Conservation (phyloP, 2,113 vertebrate genomes). For the Mesoclemmys tuberculata region DNA sequence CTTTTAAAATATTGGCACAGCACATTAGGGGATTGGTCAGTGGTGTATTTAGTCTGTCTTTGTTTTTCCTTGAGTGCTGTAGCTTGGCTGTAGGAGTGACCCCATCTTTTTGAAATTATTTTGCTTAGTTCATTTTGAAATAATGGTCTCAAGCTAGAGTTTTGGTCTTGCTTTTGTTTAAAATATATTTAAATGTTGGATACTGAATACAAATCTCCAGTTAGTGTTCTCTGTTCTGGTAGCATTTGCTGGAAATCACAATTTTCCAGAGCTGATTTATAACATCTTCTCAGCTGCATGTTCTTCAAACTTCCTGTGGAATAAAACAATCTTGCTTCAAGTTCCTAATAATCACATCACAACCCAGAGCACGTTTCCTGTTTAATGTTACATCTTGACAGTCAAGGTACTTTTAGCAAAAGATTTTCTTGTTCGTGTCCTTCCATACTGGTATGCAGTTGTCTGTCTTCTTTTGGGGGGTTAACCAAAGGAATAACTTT, state of each 20-base stretch:
- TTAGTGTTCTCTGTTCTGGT: background rate
- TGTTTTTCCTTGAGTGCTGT: background rate
- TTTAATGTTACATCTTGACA: background rate
- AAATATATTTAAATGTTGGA: fast-evolving
- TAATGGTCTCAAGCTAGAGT: background rate
- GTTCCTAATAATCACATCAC: background rate
- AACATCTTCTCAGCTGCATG: background rate
- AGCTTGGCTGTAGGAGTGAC: background rate
- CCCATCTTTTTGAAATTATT: background rate
- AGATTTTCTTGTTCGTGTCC: background rate
- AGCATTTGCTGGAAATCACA: background rate
- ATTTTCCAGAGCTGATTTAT: background rate
- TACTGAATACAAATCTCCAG: background rate
- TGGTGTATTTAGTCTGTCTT: background rate
- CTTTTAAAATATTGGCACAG: background rate
- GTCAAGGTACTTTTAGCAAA: background rate
- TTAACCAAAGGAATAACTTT: background rate
- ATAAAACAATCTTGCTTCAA: background rate
- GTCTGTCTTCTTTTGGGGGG: background rate
- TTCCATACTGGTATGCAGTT: fast-evolving
- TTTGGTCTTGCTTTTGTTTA: background rate
- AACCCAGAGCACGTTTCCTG: fast-evolving
- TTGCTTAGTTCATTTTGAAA: background rate
- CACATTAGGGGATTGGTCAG: background rate
- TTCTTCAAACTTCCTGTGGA: background rate